A percentile compares a stretch with the other conserved stretches of the same genome.
Evolutionary conservation across 2,797 vertebrate species (phyloP).

Genomic region (Lerista edwardsae): DNA sequence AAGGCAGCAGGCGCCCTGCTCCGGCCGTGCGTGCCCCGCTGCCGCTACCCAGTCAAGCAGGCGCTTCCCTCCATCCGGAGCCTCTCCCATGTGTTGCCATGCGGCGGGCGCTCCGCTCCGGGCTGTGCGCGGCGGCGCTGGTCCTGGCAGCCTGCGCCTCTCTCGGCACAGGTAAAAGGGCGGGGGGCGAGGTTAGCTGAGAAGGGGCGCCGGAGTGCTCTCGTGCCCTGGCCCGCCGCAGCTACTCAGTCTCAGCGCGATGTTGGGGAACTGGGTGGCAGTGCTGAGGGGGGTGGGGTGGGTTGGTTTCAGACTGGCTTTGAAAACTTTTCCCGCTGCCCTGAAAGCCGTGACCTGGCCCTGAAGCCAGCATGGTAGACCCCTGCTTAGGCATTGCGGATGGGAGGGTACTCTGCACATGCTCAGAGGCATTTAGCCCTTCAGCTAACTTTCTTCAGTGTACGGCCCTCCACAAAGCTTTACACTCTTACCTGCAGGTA

Average conservation of each 20-base stretch:
- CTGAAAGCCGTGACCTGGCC: background rate
- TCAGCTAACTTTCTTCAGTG: too few species aligned
- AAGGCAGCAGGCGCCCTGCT: background rate
- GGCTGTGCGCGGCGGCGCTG: conserved; percentile 61
- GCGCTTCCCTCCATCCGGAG: background rate
- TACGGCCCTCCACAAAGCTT: too few species aligned
- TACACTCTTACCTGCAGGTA: background rate
- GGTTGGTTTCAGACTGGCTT: too few species aligned
- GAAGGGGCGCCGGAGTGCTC: too few species aligned
- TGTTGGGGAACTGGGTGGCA: too few species aligned
- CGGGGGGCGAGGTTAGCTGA: background rate
- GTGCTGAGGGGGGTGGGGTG: background rate
- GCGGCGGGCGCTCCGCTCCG: conserved; percentile 11
- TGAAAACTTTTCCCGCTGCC: background rate
- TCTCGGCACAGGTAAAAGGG: conserved; percentile 72
- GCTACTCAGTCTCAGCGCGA: background rate
- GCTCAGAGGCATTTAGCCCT: background rate
- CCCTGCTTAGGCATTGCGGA: background rate
- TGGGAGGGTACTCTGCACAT: background rate
- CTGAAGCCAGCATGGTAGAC: too few species aligned
- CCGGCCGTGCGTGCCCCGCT: background rate
- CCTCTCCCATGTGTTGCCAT: conserved; percentile 25
- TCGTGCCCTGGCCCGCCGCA: background rate
- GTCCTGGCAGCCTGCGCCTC: conserved; percentile 64
- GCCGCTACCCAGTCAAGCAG: background rate